Conservation (phyloP, 2,888 invertebrate species). For the Hydriomena furcata region DNA sequence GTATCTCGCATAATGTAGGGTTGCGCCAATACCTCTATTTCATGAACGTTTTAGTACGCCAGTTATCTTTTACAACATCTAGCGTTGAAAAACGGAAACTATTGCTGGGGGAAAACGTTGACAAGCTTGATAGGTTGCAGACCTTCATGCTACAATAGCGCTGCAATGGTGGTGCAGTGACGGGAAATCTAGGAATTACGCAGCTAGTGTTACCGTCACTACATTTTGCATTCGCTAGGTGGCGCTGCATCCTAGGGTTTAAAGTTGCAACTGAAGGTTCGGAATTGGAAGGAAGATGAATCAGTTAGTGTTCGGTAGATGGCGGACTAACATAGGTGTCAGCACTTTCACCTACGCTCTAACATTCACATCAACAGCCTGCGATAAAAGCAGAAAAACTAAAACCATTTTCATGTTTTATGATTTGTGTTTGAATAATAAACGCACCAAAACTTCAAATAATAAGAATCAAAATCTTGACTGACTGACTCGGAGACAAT, state of each 20-base stretch:
- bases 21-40: too few species aligned
- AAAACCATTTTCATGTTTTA: too few species aligned
- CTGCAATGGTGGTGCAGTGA: background rate
- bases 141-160: background rate
- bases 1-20: too few species aligned
- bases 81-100: background rate
- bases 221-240: background rate
- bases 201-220: background rate
- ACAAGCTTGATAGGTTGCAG: background rate
- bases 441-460: too few species aligned
- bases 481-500: too few species aligned
- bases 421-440: too few species aligned
- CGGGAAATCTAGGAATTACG: background rate
- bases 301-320: background rate
- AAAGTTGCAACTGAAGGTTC: background rate
- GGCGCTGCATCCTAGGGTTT: background rate
- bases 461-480: too few species aligned
- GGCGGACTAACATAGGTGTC: background rate
- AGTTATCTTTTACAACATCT: too few species aligned
- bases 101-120: background rate
- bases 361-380: too few species aligned
- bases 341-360: too few species aligned
- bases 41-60: too few species aligned
- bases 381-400: too few species aligned
- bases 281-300: background rate